Percentiles rank a stretch among this genome's conserved stretches.
These are phyloP conservation scores for Spinibarbus caldwelli DNA, from an alignment of 2,797 vertebrate genomes.

Conservation along the genomic window DNA sequence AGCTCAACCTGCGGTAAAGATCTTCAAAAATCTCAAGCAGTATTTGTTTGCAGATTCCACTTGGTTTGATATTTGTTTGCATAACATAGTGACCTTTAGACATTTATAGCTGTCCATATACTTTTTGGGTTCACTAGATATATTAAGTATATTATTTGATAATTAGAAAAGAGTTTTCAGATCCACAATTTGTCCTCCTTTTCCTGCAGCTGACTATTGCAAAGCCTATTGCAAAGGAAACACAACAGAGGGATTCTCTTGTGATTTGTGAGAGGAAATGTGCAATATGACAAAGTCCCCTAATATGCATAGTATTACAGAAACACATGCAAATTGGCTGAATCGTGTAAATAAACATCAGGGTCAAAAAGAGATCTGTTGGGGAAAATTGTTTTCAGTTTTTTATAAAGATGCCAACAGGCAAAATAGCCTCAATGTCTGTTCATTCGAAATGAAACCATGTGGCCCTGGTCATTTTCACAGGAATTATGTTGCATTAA, in stretches of 20 bases:
- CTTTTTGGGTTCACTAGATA: background rate
- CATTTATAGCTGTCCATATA: background rate
- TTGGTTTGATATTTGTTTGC: background rate
- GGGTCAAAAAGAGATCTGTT: background rate
- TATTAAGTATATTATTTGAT: background rate
- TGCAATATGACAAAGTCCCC: background rate
- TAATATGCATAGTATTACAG: background rate
- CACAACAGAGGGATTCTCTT: background rate
- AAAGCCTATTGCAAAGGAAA: constrained; percentile 1
- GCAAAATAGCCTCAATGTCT: constrained; percentile 31
- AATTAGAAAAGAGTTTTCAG: background rate
- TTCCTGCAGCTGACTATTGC: background rate
- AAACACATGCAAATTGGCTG: background rate
- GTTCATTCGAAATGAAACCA: constrained; percentile 59
- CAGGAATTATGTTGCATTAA: constrained; percentile 67
- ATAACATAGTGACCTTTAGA: background rate
- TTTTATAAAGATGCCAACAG: constrained; percentile 22
- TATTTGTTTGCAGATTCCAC: background rate
- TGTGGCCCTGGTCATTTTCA: constrained; percentile 65
- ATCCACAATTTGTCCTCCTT: background rate
- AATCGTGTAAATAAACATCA: constrained; percentile 1
- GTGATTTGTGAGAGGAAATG: constrained; percentile 16
- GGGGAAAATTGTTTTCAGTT: background rate
- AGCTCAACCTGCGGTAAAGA: background rate
- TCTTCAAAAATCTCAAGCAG: background rate